Percentiles rank a stretch among this genome's conserved stretches.
phyloP scores from a whole-genome alignment of 2,888 invertebrate species.

The Amiota minor region DNA sequence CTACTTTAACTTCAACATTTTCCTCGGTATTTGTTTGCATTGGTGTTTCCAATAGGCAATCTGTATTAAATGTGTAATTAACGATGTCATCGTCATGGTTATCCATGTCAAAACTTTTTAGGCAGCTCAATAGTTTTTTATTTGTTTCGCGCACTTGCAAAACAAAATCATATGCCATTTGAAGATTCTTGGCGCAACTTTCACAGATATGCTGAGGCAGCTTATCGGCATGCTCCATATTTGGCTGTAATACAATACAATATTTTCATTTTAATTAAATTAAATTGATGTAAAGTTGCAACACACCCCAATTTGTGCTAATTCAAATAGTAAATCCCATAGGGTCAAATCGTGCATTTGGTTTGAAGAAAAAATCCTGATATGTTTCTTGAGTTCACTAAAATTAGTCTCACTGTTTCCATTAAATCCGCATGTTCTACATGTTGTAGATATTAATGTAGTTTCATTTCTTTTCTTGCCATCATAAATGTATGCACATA shows the following conservation, averaged over 20 bases:
- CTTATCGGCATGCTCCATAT: neutral
- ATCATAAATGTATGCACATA: neutral
- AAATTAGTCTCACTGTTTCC: neutral
- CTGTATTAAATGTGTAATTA: neutral
- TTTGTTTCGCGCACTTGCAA: slow-evolving; percentile 8
- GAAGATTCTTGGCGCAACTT: neutral
- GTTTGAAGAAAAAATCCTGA: neutral
- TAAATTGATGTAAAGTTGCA: neutral
- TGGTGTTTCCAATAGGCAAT: slow-evolving; percentile 1
- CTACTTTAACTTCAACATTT: neutral
- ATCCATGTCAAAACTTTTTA: neutral
- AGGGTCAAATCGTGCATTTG: slow-evolving; percentile 44
- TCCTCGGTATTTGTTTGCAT: neutral
- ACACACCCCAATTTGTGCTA: neutral
- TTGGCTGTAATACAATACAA: neutral
- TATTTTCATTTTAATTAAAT: neutral
- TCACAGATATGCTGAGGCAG: slow-evolving; percentile 5
- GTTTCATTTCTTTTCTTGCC: neutral
- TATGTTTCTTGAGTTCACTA: neutral
- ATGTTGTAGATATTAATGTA: slow-evolving; percentile 46
- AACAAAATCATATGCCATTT: slow-evolving; percentile 7
- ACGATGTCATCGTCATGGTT: neutral
- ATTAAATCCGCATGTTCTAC: slow-evolving; percentile 47
- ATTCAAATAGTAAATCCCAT: neutral
- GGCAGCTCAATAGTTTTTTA: neutral